Base-by-base conservation (phyloP, 1,140 invertebrate genomes). In the Hyphantria cunea region DNA sequence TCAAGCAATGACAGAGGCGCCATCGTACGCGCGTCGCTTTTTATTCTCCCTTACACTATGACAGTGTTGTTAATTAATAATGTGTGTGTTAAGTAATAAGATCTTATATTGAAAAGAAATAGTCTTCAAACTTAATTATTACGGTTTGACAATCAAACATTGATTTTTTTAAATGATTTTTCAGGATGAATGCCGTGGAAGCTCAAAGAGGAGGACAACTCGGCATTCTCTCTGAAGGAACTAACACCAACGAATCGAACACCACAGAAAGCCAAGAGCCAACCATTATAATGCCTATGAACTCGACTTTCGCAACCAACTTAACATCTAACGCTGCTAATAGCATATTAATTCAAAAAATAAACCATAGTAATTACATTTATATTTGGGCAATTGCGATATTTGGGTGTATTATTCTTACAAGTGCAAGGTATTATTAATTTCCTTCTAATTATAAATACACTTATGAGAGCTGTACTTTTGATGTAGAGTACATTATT, bases 361-460 rank as follows among this genome's bases (percentile, higher is more conserved):
- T 83, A 6, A 70, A 82, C 47, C 74, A 85, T 52, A 12, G 84
- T 0, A 80, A 72, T 6, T 94, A 92, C 56, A 93, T 95, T 64
- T 94, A 93, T 44, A 80, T 94, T 11, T 95, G 93, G 84, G 91
- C 83, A 0, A 82, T 58, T 0, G 68, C 93, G 4, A 94, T 93
- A 10, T 55, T 92, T 6, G 79, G 90, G 0, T 93, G 93, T 9
- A 91, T 94, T 9, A 12, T 93, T 0, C 59, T 94, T 0, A 93
- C 94, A 5, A 89, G 85, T 12, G 77, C 72, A 37, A 86, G 89
- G 90, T 91, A 68, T 66, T 61, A 34, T 59, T 53, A 25, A 25
- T 9, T 47, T 9, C 5, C 2, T 17, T n/a, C 8, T 3, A 9
- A 39, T 39, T 1, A 39, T 39, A 1, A 39, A 3, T 39, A 10